phyloP scores from a whole-genome alignment of 2,797 vertebrate genomes.

The Hippopotamyrus pictus region DNA sequence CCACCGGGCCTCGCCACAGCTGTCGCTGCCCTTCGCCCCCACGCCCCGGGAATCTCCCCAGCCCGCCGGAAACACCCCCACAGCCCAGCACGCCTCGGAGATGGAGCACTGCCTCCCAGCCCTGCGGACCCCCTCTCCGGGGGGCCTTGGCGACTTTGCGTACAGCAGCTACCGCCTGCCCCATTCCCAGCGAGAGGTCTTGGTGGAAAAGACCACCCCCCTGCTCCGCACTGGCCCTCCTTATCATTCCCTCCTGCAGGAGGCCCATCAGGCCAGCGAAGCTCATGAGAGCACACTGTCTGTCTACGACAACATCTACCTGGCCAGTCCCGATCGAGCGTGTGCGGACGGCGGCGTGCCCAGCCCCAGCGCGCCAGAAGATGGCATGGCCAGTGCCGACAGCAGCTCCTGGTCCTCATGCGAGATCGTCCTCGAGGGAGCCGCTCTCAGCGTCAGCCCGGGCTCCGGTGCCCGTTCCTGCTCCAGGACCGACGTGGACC shows the following conservation, averaged over 20 bases:
- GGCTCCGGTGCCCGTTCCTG: background rate
- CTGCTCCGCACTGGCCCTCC: slow-evolving; percentile 44
- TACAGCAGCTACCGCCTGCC: slow-evolving; percentile 54
- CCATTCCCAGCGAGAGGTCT: slow-evolving; percentile 38
- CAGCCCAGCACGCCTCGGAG: slow-evolving; percentile 38
- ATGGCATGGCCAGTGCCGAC: slow-evolving; percentile 29
- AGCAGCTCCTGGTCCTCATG: slow-evolving; percentile 53
- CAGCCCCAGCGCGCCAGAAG: slow-evolving; percentile 25
- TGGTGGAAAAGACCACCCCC: slow-evolving; percentile 47
- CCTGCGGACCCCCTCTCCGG: slow-evolving; percentile 47
- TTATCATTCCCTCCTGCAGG: slow-evolving; percentile 42
- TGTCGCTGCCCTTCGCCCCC: background rate
- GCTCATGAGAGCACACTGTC: slow-evolving; percentile 53
- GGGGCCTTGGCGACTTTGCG: slow-evolving; percentile 48
- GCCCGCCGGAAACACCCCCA: background rate
- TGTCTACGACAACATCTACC: slow-evolving; percentile 58
- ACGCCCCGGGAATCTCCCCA: background rate
- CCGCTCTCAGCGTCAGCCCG: slow-evolving; percentile 10
- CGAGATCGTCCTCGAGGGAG: slow-evolving; percentile 45
- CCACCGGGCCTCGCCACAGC: slow-evolving; percentile 27
- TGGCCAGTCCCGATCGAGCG: slow-evolving; percentile 23
- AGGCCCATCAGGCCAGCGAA: slow-evolving; percentile 30
- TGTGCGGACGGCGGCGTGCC: slow-evolving; percentile 17
- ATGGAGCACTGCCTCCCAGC: slow-evolving; percentile 55
- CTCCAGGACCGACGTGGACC: slow-evolving; percentile 23